These are phyloP conservation scores for Eledona agricola DNA, from an alignment of 2,888 invertebrate species.

Conservation along the genomic window DNA sequence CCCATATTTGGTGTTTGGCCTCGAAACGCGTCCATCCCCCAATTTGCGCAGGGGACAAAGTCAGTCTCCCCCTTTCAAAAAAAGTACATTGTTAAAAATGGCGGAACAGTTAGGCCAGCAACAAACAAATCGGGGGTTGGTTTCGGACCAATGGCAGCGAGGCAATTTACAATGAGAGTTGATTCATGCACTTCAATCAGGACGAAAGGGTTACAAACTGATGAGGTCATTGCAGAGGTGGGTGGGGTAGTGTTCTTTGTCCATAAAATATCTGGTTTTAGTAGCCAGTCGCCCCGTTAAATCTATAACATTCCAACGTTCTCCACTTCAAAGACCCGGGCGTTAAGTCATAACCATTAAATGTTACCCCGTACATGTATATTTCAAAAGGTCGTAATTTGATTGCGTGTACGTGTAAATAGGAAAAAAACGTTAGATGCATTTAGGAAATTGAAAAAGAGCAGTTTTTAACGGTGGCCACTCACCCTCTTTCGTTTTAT, in stretches of 20 bases:
- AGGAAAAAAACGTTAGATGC: constrained; percentile 40
- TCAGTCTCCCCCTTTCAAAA: constrained; percentile 35
- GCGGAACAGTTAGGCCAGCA: constrained; percentile 44
- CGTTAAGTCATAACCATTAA: constrained; percentile 41
- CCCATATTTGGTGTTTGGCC: too few species aligned
- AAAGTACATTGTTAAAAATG: constrained; percentile 48
- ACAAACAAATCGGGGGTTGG: constrained; percentile 44
- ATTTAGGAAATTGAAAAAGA: constrained; percentile 44
- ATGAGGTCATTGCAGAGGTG: constrained; percentile 56
- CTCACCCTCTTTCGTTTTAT: too few species aligned
- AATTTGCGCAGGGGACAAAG: too few species aligned
- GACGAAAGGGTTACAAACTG: constrained; percentile 55
- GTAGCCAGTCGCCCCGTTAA: constrained; percentile 36
- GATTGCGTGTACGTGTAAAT: constrained; percentile 45
- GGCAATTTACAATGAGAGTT: constrained; percentile 53
- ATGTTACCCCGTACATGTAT: constrained; percentile 41
- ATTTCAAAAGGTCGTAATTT: constrained; percentile 47
- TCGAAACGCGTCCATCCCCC: too few species aligned
- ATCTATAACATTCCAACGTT: constrained; percentile 27
- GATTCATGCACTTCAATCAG: constrained; percentile 59
- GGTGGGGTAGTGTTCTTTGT: constrained; percentile 40
- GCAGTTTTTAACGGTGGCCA: constrained; percentile 38
- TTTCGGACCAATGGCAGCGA: constrained; percentile 50
- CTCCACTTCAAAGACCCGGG: constrained; percentile 37
- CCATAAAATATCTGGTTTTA: constrained; percentile 37